Percentiles rank a stretch among this genome's conserved stretches.
phyloP scores from a whole-genome alignment of 2,797 vertebrate genomes.

The Sternotherus odoratus region DNA sequence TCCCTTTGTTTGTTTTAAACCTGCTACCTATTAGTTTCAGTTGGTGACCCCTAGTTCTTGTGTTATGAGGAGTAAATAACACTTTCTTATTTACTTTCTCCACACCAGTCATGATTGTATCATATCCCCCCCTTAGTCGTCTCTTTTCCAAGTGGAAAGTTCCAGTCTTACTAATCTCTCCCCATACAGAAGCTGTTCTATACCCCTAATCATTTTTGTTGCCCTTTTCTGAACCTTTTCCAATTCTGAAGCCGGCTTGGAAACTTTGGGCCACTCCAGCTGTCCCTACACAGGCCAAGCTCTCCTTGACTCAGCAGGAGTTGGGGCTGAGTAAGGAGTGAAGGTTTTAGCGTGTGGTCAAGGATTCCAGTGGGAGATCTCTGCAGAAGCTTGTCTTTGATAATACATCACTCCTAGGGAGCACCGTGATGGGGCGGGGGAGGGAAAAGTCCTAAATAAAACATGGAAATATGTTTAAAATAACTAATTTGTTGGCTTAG shows the following conservation, averaged over 20 bases:
- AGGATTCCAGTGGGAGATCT: background rate
- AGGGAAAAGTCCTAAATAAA: slow-evolving; percentile 14
- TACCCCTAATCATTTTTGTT: no score
- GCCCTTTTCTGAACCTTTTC: no score
- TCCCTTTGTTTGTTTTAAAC: no score
- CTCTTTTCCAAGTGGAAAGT: no score
- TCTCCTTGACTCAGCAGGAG: background rate
- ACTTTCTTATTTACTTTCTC: no score
- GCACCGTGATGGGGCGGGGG: background rate
- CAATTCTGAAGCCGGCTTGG: background rate
- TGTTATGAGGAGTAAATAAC: no score
- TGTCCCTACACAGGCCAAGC: background rate
- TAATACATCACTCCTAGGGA: background rate
- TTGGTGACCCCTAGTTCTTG: no score
- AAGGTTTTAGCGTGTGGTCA: background rate
- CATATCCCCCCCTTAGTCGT: no score
- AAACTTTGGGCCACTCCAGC: background rate
- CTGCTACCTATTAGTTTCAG: no score
- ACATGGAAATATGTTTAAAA: slow-evolving; percentile 14
- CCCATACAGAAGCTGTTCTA: no score
- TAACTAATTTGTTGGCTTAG: slow-evolving; percentile 63
- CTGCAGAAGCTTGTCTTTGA: slow-evolving; percentile 29
- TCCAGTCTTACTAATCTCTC: no score
- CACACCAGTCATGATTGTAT: no score
- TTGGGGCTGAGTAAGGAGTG: background rate